Evolutionary conservation across 23 tunicate genomes (phyloP).

Genomic region (Corella eumyota): DNA sequence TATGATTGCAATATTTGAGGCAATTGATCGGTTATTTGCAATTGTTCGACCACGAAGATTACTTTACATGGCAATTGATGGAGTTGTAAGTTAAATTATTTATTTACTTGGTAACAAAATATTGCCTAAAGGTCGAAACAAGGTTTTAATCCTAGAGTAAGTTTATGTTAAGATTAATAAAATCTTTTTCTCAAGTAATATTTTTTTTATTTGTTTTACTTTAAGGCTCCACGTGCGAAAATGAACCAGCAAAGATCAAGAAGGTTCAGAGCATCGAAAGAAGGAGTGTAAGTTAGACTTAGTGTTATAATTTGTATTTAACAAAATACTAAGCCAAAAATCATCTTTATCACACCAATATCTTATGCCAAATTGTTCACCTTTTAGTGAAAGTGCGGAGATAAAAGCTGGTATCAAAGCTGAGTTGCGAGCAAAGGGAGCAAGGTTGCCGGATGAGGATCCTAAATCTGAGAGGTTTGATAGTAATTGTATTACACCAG

Average conservation of each 20-base stretch:
- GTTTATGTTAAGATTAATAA: too few relatives aligned
- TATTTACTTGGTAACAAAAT: neutral
- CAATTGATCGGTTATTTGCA: constrained; percentile 78
- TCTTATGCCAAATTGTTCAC: too few relatives aligned
- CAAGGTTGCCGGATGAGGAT: constrained; percentile 42
- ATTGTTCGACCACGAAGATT: constrained; percentile 87
- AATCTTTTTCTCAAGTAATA: too few relatives aligned
- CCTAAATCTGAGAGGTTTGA: constrained; percentile 90
- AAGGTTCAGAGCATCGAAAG: constrained; percentile 95
- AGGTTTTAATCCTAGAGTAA: too few relatives aligned
- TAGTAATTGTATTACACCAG: constrained; percentile 97
- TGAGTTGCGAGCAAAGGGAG: constrained; percentile 55
- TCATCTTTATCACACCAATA: neutral
- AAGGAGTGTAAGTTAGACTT: constrained; percentile 49
- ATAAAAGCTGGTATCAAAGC: constrained; percentile 50
- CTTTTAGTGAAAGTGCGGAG: constrained; percentile 46
- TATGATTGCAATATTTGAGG: constrained; percentile 87
- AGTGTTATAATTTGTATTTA: neutral
- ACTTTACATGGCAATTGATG: constrained; percentile 98
- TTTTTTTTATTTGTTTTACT: too few relatives aligned
- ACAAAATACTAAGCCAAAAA: neutral
- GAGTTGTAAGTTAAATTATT: constrained; percentile 55
- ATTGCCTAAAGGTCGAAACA: neutral
- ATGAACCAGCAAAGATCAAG: constrained; percentile 98
- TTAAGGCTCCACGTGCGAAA: constrained; percentile 98